Percentiles rank a stretch among this genome's conserved stretches.
phyloP scores from a whole-genome alignment of 2,888 invertebrate genomes.

The Ectropis crepuscularia region DNA sequence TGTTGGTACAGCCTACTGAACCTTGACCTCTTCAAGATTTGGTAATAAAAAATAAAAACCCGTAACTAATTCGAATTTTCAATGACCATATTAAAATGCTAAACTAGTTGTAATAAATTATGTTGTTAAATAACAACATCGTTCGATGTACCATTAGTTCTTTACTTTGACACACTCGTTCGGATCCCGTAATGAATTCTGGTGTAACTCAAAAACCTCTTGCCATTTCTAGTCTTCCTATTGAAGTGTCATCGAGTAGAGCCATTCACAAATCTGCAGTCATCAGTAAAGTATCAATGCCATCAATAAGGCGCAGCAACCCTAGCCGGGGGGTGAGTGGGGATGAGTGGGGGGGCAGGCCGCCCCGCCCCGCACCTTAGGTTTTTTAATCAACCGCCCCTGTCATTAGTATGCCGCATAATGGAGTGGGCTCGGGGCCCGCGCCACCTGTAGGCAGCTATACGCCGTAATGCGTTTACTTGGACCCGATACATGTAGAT shows the following conservation, averaged over 20 bases:
- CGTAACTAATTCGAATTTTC: too few relatives aligned
- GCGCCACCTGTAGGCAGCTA: slow-evolving; percentile 13
- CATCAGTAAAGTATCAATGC: slow-evolving; percentile 6
- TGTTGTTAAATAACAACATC: too few relatives aligned
- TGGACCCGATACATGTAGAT: slow-evolving; percentile 10
- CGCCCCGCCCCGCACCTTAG: slow-evolving; percentile 71
- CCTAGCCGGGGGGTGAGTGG: slow-evolving; percentile 36
- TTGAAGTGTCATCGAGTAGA: slow-evolving; percentile 10
- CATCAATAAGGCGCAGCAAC: slow-evolving; percentile 18
- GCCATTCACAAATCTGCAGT: slow-evolving; percentile 5
- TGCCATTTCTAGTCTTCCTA: background rate
- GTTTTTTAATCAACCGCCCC: slow-evolving; percentile 82
- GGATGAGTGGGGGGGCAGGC: slow-evolving; percentile 45
- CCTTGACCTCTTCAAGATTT: too few relatives aligned
- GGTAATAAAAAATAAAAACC: too few relatives aligned
- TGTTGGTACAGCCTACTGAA: too few relatives aligned
- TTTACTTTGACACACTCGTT: too few relatives aligned
- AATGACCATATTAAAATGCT: too few relatives aligned
- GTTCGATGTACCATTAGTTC: too few relatives aligned
- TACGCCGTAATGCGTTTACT: slow-evolving; percentile 39
- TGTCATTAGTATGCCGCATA: slow-evolving; percentile 80
- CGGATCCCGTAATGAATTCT: too few relatives aligned
- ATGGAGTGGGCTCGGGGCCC: slow-evolving; percentile 57
- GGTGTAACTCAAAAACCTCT: background rate
- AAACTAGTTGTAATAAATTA: too few relatives aligned